These are phyloP conservation scores for Henricia sp. DNA, from an alignment of 53 echinoderm and acorn worm species.

Conservation along the genomic window DNA sequence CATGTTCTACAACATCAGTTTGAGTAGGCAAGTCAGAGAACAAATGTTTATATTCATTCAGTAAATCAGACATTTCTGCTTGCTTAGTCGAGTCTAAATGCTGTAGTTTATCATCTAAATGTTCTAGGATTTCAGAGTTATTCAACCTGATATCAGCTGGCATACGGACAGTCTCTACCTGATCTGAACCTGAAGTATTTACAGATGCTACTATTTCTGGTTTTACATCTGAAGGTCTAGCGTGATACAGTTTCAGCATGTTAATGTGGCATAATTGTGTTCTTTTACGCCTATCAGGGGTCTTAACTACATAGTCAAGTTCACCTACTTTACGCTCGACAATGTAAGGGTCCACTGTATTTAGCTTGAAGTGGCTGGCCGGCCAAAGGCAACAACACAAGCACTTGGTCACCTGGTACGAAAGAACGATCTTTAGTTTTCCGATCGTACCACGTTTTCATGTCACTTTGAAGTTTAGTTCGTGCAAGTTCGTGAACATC, in stretches of 20 bases:
- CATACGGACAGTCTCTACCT: background rate
- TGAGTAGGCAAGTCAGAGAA: constrained; percentile 57
- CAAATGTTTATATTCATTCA: constrained; percentile 32
- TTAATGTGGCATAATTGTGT: constrained; percentile 71
- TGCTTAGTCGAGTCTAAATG: constrained; percentile 40
- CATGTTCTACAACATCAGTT: constrained; percentile 38
- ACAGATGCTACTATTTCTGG: background rate
- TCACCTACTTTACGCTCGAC: constrained; percentile 53
- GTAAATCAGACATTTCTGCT: constrained; percentile 24
- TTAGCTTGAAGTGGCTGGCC: constrained; percentile 61
- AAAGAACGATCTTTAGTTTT: constrained; percentile 67
- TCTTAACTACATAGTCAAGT: constrained; percentile 51
- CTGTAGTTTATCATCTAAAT: constrained; percentile 44
- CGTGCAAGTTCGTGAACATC: constrained; percentile 30
- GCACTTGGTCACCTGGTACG: constrained; percentile 68
- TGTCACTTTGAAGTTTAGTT: constrained; percentile 19
- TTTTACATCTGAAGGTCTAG: background rate
- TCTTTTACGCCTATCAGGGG: too few species aligned
- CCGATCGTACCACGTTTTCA: constrained; percentile 69
- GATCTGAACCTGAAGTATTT: background rate
- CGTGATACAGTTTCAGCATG: constrained; percentile 69
- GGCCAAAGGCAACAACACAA: constrained; percentile 54
- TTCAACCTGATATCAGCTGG: background rate
- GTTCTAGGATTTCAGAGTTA: constrained; percentile 54
- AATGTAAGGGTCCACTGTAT: constrained; percentile 59